phyloP scores from a whole-genome alignment of 2,797 vertebrate genomes.

The Peromyscus melanophrys region DNA sequence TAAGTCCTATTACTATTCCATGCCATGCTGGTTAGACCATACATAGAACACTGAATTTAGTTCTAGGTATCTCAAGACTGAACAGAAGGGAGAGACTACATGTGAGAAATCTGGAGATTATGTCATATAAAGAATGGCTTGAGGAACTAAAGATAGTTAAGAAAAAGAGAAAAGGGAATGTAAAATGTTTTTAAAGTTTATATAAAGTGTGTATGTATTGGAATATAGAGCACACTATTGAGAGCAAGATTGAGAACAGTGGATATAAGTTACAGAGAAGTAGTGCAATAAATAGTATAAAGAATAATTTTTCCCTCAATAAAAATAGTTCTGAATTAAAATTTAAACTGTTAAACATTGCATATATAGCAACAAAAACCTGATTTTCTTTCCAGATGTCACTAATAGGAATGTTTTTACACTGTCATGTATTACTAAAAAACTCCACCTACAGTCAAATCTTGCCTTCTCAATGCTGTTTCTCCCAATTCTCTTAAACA shows the following conservation, averaged over 20 bases:
- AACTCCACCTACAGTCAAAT: slow-evolving; percentile 26
- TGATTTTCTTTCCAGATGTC: slow-evolving; percentile 54
- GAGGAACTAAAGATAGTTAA: slow-evolving; percentile 55
- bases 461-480: slow-evolving; percentile 24
- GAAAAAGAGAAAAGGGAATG: slow-evolving; percentile 30
- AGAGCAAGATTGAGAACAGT: slow-evolving; percentile 28
- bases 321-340: slow-evolving; percentile 23
- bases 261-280: slow-evolving; percentile 40
- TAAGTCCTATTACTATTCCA: slow-evolving; percentile 54
- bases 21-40: background rate
- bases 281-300: background rate
- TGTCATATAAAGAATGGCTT: background rate
- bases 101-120: slow-evolving; percentile 14
- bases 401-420: slow-evolving; percentile 23
- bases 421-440: slow-evolving; percentile 47
- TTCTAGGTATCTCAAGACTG: slow-evolving; percentile 45
- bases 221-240: background rate
- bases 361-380: slow-evolving; percentile 42
- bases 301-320: background rate
- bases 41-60: slow-evolving; percentile 32
- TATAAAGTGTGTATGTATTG: background rate
- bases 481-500: slow-evolving; percentile 6
- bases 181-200: slow-evolving; percentile 33
- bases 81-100: background rate
- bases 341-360: slow-evolving; percentile 39